Conservation (phyloP, 2,113 vertebrate genomes). For the Salvator merianae region DNA sequence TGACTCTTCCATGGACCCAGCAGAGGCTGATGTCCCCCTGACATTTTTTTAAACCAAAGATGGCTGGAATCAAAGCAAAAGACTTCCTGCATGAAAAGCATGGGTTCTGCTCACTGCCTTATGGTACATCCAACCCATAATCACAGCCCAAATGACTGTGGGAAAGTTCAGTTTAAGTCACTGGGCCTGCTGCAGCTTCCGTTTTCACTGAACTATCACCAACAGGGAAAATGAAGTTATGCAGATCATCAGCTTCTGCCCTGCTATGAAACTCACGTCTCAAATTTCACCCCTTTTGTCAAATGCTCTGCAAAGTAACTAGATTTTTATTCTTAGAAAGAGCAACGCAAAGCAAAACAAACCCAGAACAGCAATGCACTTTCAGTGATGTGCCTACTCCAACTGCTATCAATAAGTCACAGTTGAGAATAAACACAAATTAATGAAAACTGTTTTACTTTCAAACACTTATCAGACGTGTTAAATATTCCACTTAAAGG, state of each 20-base stretch:
- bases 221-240: not conserved
- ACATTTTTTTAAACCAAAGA: not conserved
- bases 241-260: not conserved
- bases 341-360: not conserved
- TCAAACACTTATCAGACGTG: not conserved
- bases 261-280: conserved; percentile 1
- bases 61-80: not conserved
- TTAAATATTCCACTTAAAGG: not conserved
- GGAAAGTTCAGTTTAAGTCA: not conserved
- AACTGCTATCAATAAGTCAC: not conserved
- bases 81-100: not conserved
- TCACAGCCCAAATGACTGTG: not conserved
- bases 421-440: not conserved
- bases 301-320: conserved; percentile 1
- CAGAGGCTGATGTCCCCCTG: not conserved
- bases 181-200: not conserved
- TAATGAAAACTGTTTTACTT: not conserved
- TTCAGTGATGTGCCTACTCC: not conserved
- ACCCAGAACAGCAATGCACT: not conserved
- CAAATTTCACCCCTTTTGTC: not conserved
- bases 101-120: not conserved
- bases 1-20: not conserved
- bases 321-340: not conserved
- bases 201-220: not conserved
- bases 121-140: not conserved